These are phyloP conservation scores for Sarcophaga caerulescens DNA, from an alignment of 2,888 invertebrate species.

Conservation along the genomic window DNA sequence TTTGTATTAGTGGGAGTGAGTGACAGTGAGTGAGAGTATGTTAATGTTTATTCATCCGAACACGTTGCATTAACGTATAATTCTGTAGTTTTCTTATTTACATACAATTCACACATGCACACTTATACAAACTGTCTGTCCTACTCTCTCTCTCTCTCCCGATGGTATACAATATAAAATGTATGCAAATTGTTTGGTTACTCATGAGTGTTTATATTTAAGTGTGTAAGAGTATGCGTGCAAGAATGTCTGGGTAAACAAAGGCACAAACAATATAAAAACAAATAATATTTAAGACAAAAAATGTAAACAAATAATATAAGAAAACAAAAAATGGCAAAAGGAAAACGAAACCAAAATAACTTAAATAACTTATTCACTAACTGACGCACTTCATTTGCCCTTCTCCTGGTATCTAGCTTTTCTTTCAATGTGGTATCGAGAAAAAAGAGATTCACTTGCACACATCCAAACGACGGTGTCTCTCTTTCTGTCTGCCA, in stretches of 20 bases:
- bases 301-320: background rate
- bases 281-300: background rate
- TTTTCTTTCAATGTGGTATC: too few relatives aligned
- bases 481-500: slow-evolving; percentile 23
- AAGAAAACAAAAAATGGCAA: background rate
- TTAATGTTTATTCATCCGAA: slow-evolving; percentile 35
- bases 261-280: background rate
- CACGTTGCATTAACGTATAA: slow-evolving; percentile 52
- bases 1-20: background rate
- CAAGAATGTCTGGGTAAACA: background rate
- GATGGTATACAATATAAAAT: slow-evolving; percentile 3
- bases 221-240: background rate
- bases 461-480: slow-evolving; percentile 15
- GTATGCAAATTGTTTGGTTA: slow-evolving; percentile 35
- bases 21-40: background rate
- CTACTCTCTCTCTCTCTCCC: too few relatives aligned
- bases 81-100: slow-evolving; percentile 22
- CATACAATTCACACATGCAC: background rate
- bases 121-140: too few relatives aligned
- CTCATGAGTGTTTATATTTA: too few relatives aligned
- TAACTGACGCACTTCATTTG: slow-evolving; percentile 40
- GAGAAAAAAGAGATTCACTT: background rate
- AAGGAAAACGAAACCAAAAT: background rate
- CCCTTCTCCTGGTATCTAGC: too few relatives aligned
- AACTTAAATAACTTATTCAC: slow-evolving; percentile 46